phyloP scores from a whole-genome alignment of 1,140 invertebrate genomes.

The Cherax destructor region DNA sequence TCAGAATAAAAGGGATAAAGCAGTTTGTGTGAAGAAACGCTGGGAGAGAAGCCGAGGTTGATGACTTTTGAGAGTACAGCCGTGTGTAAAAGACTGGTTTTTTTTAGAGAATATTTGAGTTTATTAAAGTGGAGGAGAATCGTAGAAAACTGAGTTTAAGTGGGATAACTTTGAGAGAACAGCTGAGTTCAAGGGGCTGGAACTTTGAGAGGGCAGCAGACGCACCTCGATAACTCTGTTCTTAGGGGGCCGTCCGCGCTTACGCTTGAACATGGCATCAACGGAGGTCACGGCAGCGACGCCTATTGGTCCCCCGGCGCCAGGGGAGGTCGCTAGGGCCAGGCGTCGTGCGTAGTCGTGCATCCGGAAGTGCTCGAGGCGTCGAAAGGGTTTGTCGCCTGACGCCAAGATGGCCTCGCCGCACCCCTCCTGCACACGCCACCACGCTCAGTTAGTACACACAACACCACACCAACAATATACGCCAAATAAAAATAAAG shows the following conservation, averaged over 20 bases:
- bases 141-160: background rate
- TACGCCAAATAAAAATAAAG: background rate
- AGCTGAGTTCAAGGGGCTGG: background rate
- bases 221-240: conserved; percentile 89
- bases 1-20: too few species aligned
- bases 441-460: conserved; percentile 3
- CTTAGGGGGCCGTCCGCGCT: conserved; percentile 92
- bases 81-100: too few species aligned
- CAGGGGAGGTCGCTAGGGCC: conserved; percentile 58
- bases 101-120: too few species aligned
- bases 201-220: conserved; percentile 7
- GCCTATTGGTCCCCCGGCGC: conserved; percentile 75
- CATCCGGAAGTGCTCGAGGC: conserved; percentile 92
- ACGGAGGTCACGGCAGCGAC: conserved; percentile 85
- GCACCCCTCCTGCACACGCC: conserved; percentile 84
- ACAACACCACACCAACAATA: background rate
- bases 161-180: background rate
- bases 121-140: too few species aligned
- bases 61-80: too few species aligned
- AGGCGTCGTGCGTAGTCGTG: conserved; percentile 82
- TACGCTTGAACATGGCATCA: conserved; percentile 92
- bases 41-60: too few species aligned
- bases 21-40: too few species aligned
- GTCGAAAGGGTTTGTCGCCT: conserved; percentile 88
- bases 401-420: conserved; percentile 85